Evolutionary conservation across 2,888 invertebrate species (phyloP).

Genomic region (Ecdyonurus torrentis): DNA sequence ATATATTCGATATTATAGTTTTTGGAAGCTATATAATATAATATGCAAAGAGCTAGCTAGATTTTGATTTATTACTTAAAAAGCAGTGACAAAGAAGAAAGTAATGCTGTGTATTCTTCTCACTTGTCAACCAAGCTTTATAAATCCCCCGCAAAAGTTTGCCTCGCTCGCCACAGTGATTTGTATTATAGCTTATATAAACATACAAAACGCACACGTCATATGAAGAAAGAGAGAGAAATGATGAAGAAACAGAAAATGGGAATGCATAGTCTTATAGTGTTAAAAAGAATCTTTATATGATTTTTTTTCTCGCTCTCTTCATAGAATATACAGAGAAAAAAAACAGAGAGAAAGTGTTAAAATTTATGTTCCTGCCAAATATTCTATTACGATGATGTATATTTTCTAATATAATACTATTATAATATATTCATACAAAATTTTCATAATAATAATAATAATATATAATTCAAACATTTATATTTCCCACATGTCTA

Average conservation of each 20-base stretch:
- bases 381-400: not conserved
- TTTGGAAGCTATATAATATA: not conserved
- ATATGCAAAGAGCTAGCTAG: not conserved
- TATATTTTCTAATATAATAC: no score
- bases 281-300: not conserved
- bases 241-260: no score
- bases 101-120: not conserved
- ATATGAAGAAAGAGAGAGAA: no score
- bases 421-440: not conserved
- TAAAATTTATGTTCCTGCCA: not conserved
- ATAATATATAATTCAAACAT: no score
- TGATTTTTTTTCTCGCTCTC: no score
- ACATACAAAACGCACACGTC: no score
- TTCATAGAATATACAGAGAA: not conserved
- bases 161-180: not conserved
- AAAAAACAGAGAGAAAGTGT: not conserved
- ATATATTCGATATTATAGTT: not conserved
- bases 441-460: not conserved
- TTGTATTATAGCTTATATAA: not conserved
- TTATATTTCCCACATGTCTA: not conserved
- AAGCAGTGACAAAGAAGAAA: not conserved
- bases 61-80: not conserved
- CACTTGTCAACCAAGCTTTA: not conserved
- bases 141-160: no score
- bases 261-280: not conserved